Evolutionary conservation across 2,797 vertebrate genomes (phyloP), one percentile per base, ranked within the genome.

Genomic region (Siniperca undulata): DNA sequence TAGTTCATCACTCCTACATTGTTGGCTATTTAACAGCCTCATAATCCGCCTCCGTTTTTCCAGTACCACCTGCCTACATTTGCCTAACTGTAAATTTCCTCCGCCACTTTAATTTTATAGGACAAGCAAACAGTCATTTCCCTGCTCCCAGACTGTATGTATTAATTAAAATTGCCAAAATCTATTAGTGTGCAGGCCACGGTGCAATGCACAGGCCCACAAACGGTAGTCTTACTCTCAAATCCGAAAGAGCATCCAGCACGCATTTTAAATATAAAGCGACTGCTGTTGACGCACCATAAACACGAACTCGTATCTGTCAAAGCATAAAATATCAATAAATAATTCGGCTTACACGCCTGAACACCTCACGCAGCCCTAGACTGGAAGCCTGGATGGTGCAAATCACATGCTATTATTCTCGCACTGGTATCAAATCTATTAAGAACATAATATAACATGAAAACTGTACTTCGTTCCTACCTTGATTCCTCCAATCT

Each of bases 401-500:
- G 85, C 78, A 80, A 46, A 83, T 85, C 74, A 82, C 82, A 86
- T 56, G 84, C 74, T 58, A 40, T 80, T 64, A 84, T 30, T 72
- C 78, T 82, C 84, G 66, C 84, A 81, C 79, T 70, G 61, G n/a
- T 65, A 68, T 81, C 61, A 81, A 74, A 81, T 58, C 72, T 70
- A 68, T 77, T 55, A 71, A 67, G 14, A 60, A 61, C 76, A 91
- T 56, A 76, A 91, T 56, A 76, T 52, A 77, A 77, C 44, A 87
- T 74, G 50, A 68, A 92, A 89, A 90, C 74, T 78, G 74, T 55
- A 66, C 24, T 86, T 80, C 70, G 68, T 83, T 93, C 96, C 87
- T 96, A 96, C 96, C 96, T 96, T 90, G 91, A 89, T 93, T 94
- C 90, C 91, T 93, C 94, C 93, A 87, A 91, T 93, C 93, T 94